phyloP scores from a whole-genome alignment of 2,888 invertebrate genomes.

The Emmelina monodactyla region DNA sequence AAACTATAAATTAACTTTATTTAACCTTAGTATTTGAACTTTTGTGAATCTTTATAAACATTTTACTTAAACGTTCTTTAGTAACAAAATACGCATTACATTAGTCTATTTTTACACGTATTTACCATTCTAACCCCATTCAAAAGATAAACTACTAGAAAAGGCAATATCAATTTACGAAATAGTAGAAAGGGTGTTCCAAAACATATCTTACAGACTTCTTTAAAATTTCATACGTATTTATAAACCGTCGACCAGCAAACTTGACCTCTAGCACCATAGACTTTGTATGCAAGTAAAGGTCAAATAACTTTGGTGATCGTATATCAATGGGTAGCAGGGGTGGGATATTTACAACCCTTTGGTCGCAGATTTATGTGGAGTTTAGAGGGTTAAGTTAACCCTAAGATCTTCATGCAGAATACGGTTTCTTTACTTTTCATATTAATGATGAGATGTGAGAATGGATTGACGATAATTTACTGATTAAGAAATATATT shows the following conservation, averaged over 20 bases:
- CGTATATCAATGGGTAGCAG: conserved; percentile 40
- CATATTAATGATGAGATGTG: too few relatives aligned
- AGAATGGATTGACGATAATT: too few relatives aligned
- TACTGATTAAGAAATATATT: too few relatives aligned
- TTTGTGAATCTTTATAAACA: too few relatives aligned
- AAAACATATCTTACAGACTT: conserved; percentile 38
- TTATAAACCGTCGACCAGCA: conserved; percentile 31
- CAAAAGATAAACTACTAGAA: conserved; percentile 27
- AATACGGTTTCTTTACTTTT: conserved; percentile 59
- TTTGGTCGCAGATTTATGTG: conserved; percentile 55
- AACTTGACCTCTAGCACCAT: conserved; percentile 18
- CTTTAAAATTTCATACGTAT: conserved; percentile 56
- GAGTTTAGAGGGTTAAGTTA: conserved; percentile 37
- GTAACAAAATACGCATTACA: too few relatives aligned
- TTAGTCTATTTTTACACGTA: too few relatives aligned
- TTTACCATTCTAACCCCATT: too few relatives aligned
- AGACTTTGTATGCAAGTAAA: background rate
- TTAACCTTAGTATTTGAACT: too few relatives aligned
- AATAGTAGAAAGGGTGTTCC: conserved; percentile 44
- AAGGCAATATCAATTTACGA: conserved; percentile 50
- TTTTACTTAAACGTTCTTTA: too few relatives aligned
- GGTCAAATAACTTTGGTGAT: conserved; percentile 26
- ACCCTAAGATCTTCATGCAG: conserved; percentile 36
- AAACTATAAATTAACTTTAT: too few relatives aligned
- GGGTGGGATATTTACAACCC: conserved; percentile 60